phyloP scores from a whole-genome alignment of 2,888 invertebrate species.

The Lasioglossum vierecki region DNA sequence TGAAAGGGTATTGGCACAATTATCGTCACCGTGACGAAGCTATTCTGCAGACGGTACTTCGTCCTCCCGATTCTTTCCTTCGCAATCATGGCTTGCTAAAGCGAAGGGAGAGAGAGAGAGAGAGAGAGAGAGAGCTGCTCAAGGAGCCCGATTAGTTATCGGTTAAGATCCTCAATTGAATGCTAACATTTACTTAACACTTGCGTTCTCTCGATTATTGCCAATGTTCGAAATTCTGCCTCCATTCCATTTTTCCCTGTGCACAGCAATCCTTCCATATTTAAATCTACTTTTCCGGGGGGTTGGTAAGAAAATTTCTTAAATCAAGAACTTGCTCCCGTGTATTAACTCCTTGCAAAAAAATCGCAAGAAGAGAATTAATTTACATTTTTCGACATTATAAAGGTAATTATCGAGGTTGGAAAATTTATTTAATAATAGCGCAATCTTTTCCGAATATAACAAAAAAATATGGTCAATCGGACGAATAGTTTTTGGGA shows the following conservation, averaged over 20 bases:
- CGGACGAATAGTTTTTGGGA: too few relatives aligned
- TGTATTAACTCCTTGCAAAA: background rate
- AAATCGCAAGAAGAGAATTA: too few relatives aligned
- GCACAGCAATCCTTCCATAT: background rate
- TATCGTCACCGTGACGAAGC: slow-evolving; percentile 57
- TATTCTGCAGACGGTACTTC: slow-evolving; percentile 53
- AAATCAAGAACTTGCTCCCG: too few relatives aligned
- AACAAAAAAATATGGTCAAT: too few relatives aligned
- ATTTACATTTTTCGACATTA: too few relatives aligned
- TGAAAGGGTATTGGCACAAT: slow-evolving; percentile 62
- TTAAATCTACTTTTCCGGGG: background rate
- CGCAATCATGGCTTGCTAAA: slow-evolving; percentile 38
- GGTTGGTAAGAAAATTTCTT: background rate
- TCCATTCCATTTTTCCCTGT: background rate
- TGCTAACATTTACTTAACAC: slow-evolving; percentile 10
- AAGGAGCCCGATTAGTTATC: background rate
- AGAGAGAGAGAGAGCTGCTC: background rate
- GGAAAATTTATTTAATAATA: too few relatives aligned
- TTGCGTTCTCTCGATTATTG: background rate
- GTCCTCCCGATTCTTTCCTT: slow-evolving; percentile 37
- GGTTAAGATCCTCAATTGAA: slow-evolving; percentile 2
- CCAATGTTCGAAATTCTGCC: background rate
- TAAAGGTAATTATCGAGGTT: too few relatives aligned
- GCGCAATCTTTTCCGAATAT: too few relatives aligned
- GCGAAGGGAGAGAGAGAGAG: background rate